Conservation (phyloP, 2,113 vertebrate species). For the Oplegnathus fasciatus region DNA sequence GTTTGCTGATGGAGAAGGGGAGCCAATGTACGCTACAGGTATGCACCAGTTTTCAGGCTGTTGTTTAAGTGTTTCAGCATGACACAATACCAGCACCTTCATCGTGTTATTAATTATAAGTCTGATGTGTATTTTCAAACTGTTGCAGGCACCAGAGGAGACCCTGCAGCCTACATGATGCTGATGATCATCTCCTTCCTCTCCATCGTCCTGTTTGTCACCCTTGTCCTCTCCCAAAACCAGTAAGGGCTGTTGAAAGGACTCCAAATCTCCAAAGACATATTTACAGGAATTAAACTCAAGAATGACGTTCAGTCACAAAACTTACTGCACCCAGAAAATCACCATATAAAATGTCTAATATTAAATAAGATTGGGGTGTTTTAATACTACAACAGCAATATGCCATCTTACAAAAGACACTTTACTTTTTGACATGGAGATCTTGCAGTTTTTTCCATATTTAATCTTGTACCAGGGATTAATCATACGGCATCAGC, state of each 20-base stretch:
- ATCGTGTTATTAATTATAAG: not conserved
- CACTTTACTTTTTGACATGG: too few species aligned
- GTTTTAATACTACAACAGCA: not conserved
- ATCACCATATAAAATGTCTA: not conserved
- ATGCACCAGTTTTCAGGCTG: slow-evolving; percentile 6
- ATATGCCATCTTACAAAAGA: not conserved
- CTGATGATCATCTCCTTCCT: slow-evolving; percentile 89
- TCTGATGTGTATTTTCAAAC: slow-evolving; percentile 41
- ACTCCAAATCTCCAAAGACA: not conserved
- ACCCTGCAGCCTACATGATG: slow-evolving; percentile 83
- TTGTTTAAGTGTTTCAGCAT: not conserved
- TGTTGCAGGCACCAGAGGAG: slow-evolving; percentile 82
- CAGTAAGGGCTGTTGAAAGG: slow-evolving; percentile 81
- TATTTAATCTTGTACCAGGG: not conserved
- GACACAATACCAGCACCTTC: not conserved
- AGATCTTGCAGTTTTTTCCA: not conserved
- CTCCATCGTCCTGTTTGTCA: slow-evolving; percentile 87
- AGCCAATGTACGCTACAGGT: slow-evolving; percentile 86
- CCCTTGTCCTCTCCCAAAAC: slow-evolving; percentile 89
- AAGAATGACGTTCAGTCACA: not conserved
- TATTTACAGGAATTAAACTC: not conserved
- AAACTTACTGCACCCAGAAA: not conserved
- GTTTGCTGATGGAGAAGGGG: slow-evolving; percentile 90
- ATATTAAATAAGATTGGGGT: not conserved
- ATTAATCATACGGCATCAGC: not conserved